These are phyloP conservation scores for Nineta flava DNA, from an alignment of 2,888 invertebrate genomes.

Conservation along the genomic window DNA sequence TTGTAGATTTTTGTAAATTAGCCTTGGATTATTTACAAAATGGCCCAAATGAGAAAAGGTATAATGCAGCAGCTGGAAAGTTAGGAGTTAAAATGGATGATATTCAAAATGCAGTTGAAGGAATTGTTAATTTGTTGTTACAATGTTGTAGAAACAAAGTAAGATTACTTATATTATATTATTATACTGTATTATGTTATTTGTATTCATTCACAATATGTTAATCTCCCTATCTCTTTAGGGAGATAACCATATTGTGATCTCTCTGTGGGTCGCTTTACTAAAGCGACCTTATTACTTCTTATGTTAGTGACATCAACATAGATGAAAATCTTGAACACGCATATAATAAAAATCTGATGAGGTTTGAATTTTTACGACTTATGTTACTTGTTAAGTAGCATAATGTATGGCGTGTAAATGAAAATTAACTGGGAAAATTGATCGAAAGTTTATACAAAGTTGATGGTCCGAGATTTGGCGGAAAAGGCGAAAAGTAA, in stretches of 20 bases:
- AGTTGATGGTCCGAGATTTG: too few species aligned
- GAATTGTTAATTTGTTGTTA: conserved; percentile 53
- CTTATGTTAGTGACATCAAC: too few species aligned
- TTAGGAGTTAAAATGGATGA: conserved; percentile 33
- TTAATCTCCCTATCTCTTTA: not conserved
- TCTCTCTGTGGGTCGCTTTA: too few species aligned
- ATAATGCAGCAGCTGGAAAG: conserved; percentile 45
- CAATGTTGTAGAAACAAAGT: conserved; percentile 56
- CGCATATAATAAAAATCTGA: too few species aligned
- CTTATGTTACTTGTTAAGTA: too few species aligned
- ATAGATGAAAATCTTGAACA: too few species aligned
- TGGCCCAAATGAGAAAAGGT: conserved; percentile 46
- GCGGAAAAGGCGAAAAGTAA: too few species aligned
- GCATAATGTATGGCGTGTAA: too few species aligned
- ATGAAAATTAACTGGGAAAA: too few species aligned
- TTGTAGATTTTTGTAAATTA: conserved; percentile 55
- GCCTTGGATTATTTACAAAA: conserved; percentile 48
- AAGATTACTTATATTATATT: conserved; percentile 19
- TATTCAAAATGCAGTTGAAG: conserved; percentile 51
- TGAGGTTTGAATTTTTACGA: too few species aligned
- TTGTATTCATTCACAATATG: not conserved
- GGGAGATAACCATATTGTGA: not conserved
- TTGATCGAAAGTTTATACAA: too few species aligned
- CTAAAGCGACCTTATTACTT: too few species aligned
- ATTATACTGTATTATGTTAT: not conserved